phyloP scores from a whole-genome alignment of 2,797 vertebrate genomes.

The Alosa sapidissima region DNA sequence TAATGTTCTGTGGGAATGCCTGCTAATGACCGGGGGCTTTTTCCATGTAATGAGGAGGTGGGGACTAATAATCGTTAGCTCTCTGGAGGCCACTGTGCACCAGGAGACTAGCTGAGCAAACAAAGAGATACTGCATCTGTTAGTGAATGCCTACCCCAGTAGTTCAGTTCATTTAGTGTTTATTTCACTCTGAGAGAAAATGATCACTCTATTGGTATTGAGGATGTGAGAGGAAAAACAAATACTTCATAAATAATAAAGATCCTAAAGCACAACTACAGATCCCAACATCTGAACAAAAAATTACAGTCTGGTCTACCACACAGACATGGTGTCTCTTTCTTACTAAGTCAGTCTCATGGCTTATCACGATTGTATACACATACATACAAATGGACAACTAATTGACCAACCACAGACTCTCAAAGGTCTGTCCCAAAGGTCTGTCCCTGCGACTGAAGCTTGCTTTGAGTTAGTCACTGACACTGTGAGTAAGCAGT shows the following conservation, averaged over 20 bases:
- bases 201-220: not conserved
- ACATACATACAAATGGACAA: not conserved
- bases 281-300: not conserved
- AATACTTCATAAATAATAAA: no score
- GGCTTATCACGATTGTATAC: not conserved
- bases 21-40: not conserved
- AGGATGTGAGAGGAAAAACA: not conserved
- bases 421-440: not conserved
- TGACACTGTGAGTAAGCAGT: not conserved
- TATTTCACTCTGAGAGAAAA: not conserved
- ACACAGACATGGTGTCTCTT: no score
- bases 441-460: not conserved
- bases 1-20: slow-evolving; percentile 1
- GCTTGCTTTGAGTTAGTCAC: not conserved
- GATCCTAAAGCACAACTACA: not conserved
- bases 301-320: no score
- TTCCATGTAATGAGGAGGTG: not conserved
- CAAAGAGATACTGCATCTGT: not conserved
- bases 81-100: not conserved
- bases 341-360: no score
- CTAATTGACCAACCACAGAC: not conserved
- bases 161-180: not conserved
- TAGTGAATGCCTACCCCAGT: not conserved
- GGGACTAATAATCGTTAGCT: not conserved
- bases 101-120: not conserved